Base-by-base conservation (phyloP, 2,888 invertebrate genomes). In the Asteroscopus sphinx region DNA sequence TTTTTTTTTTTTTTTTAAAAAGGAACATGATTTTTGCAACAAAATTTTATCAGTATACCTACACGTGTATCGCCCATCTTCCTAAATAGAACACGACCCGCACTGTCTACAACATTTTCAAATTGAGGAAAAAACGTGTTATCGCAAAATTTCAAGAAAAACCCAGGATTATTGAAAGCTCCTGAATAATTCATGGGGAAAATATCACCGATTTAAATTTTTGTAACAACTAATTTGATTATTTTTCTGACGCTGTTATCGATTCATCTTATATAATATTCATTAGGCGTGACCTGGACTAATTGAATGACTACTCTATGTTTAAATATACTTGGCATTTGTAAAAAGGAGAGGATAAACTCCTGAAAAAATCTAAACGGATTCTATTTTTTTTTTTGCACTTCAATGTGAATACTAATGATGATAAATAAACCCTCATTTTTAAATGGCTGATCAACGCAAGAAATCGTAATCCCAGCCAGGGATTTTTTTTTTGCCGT, bases 151-250 rank as follows among this genome's bases (percentile, higher is more conserved):
- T 64, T 42, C 30, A 13, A 9, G 35, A 44, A 53, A 65, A 53
- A 37, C 53, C 53, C 60, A 21, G 49, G 46, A 70, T 68, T 70
- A 70, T 51, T 48, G 46, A 42, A 52, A 21, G 21, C 12, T 8
- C 1, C 3, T 73, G 69, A 71, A 71, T 71, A 41, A 69, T 65
- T 65, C 57, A 71, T 73, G 55, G 46, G 28, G 12, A 42, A 56
- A 71, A 71, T 65, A 71, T 66, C 49, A 58, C 55, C 61, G 71
- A 73, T 73, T 71, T 71, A 70, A 71, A 71, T 71, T 69, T 32
- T 47, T 59, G 12, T 32, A 40, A 48, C 46, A 48, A 68, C 46
- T 68, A 51, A 73, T 73, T 63, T 57, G 68, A 71, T 75, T 75
- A 64, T 75, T 73, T 74, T 66, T 57, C 28, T 35, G 9, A 12